A percentile compares a stretch with the other conserved stretches of the same genome.
Evolutionary conservation across 2,113 vertebrate species (phyloP).

Genomic region (Himantopus leucocephalus): DNA sequence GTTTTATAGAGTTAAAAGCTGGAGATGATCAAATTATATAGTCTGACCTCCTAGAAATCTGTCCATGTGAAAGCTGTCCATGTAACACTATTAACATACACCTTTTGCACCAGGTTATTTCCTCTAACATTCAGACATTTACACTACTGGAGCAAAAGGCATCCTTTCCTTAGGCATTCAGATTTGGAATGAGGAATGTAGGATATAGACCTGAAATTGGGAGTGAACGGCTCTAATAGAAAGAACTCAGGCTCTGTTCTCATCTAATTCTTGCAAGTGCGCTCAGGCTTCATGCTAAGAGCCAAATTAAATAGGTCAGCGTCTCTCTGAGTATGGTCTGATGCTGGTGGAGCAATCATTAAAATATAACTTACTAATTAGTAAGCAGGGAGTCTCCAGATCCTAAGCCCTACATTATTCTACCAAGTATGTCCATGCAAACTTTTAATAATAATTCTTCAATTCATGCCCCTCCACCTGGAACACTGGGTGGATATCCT

Average conservation of each 20-base stretch:
- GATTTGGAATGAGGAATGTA: background rate
- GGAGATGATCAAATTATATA: background rate
- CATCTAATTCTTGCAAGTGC: background rate
- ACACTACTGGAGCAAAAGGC: background rate
- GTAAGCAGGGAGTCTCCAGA: background rate
- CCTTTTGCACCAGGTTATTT: background rate
- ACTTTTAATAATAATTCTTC: background rate
- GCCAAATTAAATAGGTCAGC: background rate
- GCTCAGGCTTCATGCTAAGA: background rate
- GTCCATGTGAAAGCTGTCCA: rapidly evolving
- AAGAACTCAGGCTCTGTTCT: background rate
- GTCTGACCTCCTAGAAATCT: background rate
- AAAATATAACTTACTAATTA: background rate
- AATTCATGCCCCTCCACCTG: background rate
- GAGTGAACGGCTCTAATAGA: background rate
- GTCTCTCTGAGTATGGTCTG: background rate
- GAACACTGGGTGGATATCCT: background rate
- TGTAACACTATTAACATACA: background rate
- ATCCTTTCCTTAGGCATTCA: background rate
- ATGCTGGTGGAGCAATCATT: background rate
- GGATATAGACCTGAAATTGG: background rate
- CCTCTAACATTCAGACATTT: background rate
- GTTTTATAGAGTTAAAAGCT: background rate
- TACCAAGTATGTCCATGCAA: background rate
- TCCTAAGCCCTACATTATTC: background rate